Conservation (phyloP, 1,140 invertebrate species). For the Colletes gigas region DNA sequence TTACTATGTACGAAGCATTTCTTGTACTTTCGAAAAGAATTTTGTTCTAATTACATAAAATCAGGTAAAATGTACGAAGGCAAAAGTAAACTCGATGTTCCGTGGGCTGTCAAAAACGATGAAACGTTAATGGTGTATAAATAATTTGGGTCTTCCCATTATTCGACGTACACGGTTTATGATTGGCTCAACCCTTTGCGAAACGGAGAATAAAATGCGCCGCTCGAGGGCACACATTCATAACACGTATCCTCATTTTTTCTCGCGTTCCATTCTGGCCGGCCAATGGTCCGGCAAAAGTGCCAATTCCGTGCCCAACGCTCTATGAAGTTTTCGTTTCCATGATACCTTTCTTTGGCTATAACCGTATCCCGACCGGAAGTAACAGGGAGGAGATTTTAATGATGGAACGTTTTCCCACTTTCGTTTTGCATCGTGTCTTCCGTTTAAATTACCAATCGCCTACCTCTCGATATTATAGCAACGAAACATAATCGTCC, state of each 20-base stretch:
- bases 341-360: background rate
- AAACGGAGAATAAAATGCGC: background rate
- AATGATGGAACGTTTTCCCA: slow-evolving; percentile 1
- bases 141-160: background rate
- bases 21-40: too few relatives aligned
- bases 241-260: slow-evolving; percentile 14
- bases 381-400: background rate
- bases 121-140: background rate
- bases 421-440: background rate
- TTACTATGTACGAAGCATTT: too few relatives aligned
- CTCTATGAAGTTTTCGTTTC: slow-evolving; percentile 14
- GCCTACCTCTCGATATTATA: background rate
- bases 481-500: background rate
- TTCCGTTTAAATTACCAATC: background rate
- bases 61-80: too few relatives aligned
- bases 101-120: background rate
- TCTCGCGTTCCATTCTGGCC: slow-evolving; percentile 19
- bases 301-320: slow-evolving; percentile 18
- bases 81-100: too few relatives aligned
- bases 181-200: background rate
- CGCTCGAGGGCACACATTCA: background rate
- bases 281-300: slow-evolving; percentile 29
- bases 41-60: too few relatives aligned
- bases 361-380: background rate
- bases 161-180: background rate